These are phyloP conservation scores for Rhinolophus ferrumequinum DNA, from an alignment of 2,113 vertebrate species.

Conservation along the genomic window DNA sequence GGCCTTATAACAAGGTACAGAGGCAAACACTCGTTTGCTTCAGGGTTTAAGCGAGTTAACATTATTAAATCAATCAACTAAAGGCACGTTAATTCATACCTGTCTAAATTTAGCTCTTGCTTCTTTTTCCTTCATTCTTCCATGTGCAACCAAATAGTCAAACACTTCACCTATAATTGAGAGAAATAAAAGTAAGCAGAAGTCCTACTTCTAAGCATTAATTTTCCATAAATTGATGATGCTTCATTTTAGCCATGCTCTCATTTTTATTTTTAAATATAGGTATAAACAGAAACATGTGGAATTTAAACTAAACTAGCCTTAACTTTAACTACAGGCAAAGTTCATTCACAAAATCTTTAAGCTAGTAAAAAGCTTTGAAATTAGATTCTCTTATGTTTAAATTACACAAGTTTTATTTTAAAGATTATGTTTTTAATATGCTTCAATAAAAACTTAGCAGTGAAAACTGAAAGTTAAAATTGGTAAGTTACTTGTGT, in stretches of 20 bases:
- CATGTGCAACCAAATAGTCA: constrained; percentile 99
- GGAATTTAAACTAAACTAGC: background rate
- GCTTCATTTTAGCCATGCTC: constrained; percentile 14
- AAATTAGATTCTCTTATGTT: background rate
- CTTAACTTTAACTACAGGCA: background rate
- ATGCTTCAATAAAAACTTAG: constrained; percentile 35
- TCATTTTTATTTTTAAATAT: constrained; percentile 17
- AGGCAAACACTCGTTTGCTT: constrained; percentile 5
- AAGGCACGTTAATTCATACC: constrained; percentile 87
- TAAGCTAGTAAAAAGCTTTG: constrained; percentile 22
- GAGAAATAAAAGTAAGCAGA: constrained; percentile 68
- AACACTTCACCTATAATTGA: constrained; percentile 95
- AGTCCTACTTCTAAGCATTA: background rate
- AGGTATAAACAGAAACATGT: constrained; percentile 27
- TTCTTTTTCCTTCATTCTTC: constrained; percentile 99
- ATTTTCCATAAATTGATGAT: constrained; percentile 16
- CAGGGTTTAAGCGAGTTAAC: background rate
- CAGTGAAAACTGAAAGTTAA: background rate
- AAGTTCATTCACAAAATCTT: constrained; percentile 38
- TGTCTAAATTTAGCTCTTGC: constrained; percentile 99
- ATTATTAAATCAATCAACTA: background rate
- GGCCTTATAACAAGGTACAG: background rate
- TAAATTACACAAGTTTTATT: background rate
- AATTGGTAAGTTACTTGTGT: background rate
- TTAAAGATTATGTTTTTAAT: background rate